Base-by-base conservation (phyloP, 2,113 vertebrate species). In the Pseudorhombus dupliciocellatus region DNA sequence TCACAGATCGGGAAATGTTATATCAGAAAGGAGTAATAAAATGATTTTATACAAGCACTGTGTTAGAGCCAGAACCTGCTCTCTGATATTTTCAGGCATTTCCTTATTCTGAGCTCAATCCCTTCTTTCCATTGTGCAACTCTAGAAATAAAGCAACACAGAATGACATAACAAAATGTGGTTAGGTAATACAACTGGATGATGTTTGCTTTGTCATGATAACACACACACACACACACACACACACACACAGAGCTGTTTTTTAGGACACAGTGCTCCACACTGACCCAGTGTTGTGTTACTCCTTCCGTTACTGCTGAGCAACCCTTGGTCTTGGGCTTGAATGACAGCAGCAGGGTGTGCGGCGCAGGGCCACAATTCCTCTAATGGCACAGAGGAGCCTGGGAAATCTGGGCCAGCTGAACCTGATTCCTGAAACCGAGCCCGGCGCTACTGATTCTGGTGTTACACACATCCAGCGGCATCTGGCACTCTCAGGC, bases 291-390 rank as follows among this genome's bases (percentile, higher is more conserved):
- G 87, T 71, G 50, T 90, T 66, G 64, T 77, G 85, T 92, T 91
- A 73, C 90, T 84, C 84, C 82, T 84, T 89, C 84, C 80, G 83
- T 85, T 88, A 90, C 77, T 87, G 89, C 90, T 90, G 91, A 90
- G 89, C 83, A 91, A 90, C 72, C 67, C 80, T 53, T 51, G 55
- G 73, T 74, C 59, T 67, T 37, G 69, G 74, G 66, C 80, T 87
- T 87, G 83, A 87, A 79, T 87, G 88, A 89, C 87, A 84, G 85
- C 68, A 31, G 63, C 55, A n/a, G 66, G 62, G 56, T 42, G 66
- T 52, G 42, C 2, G 51, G 67, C 74, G 73, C 42, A 3, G 52
- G 34, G 21, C 75, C 54, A 50, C 22, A 26, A 26, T 79, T 15
- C 76, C 80, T 87, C 79, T 91, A 88, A 75, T 80, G 80, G 86